A percentile compares a stretch with the other conserved stretches of the same genome.
These are phyloP conservation scores for Hipparchia semele DNA, from an alignment of 2,888 invertebrate species.

Conservation along the genomic window DNA sequence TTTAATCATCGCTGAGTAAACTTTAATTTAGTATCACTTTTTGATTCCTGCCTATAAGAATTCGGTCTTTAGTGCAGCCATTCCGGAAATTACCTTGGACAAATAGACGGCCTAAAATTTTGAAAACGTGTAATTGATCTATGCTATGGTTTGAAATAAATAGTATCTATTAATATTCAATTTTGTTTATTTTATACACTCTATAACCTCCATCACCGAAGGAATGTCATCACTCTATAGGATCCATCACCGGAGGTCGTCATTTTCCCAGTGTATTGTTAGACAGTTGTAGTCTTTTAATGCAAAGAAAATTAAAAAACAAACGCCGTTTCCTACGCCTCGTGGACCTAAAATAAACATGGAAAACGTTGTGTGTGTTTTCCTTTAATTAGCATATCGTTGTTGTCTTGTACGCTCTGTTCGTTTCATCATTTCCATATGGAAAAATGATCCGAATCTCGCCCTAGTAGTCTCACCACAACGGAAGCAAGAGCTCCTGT, in stretches of 20 bases:
- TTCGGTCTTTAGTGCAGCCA: too few species aligned
- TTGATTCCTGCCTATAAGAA: too few species aligned
- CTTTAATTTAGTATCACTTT: too few species aligned
- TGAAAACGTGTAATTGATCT: too few species aligned
- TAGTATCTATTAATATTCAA: too few species aligned
- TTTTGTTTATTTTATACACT: too few species aligned
- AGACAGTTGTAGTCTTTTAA: constrained; percentile 27
- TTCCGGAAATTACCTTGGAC: too few species aligned
- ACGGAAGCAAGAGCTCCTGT: constrained; percentile 4
- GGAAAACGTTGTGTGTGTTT: constrained; percentile 69
- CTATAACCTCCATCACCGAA: too few species aligned
- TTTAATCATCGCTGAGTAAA: not conserved
- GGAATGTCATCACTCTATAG: too few species aligned
- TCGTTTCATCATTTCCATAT: constrained; percentile 80
- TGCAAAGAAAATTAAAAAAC: constrained; percentile 47
- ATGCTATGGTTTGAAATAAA: too few species aligned
- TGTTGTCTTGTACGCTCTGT: constrained; percentile 77
- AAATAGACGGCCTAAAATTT: too few species aligned
- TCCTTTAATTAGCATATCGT: constrained; percentile 82
- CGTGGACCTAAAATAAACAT: constrained; percentile 73
- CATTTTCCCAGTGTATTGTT: not conserved
- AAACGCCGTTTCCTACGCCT: constrained; percentile 56
- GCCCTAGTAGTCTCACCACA: constrained; percentile 49
- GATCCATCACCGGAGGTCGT: not conserved
- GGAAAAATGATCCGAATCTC: constrained; percentile 79